A percentile compares a stretch with the other conserved stretches of the same genome.
These are phyloP conservation scores for Osmoderma eremita DNA, from an alignment of 2,888 invertebrate genomes.

Conservation along the genomic window DNA sequence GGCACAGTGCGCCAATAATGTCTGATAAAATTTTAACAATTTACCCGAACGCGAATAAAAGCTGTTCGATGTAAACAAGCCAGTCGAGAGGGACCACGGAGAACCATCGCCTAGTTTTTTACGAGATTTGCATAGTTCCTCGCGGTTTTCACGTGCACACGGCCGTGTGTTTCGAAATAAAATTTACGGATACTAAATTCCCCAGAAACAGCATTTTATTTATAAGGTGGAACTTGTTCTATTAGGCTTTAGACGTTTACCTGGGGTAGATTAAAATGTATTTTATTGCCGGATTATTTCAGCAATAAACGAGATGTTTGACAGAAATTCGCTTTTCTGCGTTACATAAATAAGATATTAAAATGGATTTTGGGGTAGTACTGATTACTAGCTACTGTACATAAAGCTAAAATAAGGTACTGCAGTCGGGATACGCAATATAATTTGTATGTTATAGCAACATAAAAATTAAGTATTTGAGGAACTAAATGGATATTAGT, in stretches of 20 bases:
- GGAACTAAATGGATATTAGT: no score
- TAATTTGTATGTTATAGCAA: no score
- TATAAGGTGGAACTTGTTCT: conserved; percentile 23
- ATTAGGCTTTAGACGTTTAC: background rate
- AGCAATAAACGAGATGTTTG: conserved; percentile 7
- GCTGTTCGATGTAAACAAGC: background rate
- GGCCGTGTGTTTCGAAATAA: no score
- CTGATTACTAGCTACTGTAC: no score
- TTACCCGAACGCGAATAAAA: background rate
- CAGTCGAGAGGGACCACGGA: no score
- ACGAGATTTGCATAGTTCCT: background rate
- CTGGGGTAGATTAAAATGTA: conserved; percentile 4
- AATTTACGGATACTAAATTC: conserved; percentile 7
- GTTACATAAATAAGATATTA: conserved; percentile 14
- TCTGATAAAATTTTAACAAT: background rate
- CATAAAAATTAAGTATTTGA: no score
- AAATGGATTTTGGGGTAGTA: no score
- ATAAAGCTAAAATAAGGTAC: no score
- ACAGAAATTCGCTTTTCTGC: conserved; percentile 8
- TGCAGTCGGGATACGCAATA: no score
- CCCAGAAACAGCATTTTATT: conserved; percentile 2
- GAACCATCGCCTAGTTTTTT: no score
- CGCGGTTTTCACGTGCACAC: background rate
- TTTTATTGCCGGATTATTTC: conserved; percentile 20
- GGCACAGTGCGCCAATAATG: background rate